A percentile compares a stretch with the other conserved stretches of the same genome.
phyloP scores from a whole-genome alignment of 2,797 vertebrate genomes.

The Molothrus aeneus region DNA sequence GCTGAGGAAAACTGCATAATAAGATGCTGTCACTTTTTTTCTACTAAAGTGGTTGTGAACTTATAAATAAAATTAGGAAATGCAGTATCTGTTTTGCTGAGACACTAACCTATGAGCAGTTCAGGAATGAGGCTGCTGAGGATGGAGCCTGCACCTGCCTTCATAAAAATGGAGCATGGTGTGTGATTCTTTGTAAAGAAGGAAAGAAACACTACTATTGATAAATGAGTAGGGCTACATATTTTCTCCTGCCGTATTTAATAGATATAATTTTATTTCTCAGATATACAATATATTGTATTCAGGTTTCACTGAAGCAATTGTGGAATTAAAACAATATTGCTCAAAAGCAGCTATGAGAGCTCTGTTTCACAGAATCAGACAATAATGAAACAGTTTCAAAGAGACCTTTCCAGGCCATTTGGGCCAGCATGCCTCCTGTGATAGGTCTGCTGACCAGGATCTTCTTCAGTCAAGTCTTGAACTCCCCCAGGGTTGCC shows the following conservation, averaged over 20 bases:
- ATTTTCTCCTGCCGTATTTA: neutral
- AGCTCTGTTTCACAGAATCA: neutral
- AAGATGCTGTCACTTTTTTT: slow-evolving; percentile 45
- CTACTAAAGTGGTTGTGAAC: neutral
- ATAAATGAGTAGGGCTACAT: neutral
- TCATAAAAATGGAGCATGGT: neutral
- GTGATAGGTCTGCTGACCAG: neutral
- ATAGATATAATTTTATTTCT: neutral
- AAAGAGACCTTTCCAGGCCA: neutral
- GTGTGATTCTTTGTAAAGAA: neutral
- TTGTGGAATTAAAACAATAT: neutral
- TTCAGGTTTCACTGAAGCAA: neutral
- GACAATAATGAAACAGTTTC: neutral
- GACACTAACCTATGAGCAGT: neutral
- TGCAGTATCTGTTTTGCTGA: neutral
- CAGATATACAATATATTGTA: neutral
- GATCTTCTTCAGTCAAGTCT: neutral
- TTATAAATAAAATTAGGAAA: slow-evolving; percentile 20
- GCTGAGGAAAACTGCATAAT: slow-evolving; percentile 35
- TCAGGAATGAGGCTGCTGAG: neutral
- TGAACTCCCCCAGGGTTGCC: neutral
- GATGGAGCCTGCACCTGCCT: neutral
- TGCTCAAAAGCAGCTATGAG: neutral
- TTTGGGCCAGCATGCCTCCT: neutral
- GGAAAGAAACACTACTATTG: neutral